Conservation (phyloP, 2,113 vertebrate genomes). For the Lophius piscatorius region DNA sequence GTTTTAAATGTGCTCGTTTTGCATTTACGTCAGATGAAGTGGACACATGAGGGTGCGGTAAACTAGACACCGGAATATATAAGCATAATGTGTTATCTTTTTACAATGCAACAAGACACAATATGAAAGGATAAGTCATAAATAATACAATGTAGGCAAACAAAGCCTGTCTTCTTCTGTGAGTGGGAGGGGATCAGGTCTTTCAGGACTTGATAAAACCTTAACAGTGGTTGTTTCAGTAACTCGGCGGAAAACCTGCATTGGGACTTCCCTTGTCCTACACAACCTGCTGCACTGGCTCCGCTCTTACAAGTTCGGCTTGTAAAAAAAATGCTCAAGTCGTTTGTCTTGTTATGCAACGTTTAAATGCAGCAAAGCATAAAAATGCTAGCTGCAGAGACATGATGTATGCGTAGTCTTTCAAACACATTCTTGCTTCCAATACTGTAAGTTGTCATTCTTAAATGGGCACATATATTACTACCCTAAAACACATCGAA, state of each 20-base stretch:
- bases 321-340: constrained; percentile 20
- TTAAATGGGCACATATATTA: background rate
- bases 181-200: constrained; percentile 74
- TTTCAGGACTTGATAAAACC: constrained; percentile 63
- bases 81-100: constrained; percentile 63
- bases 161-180: constrained; percentile 72
- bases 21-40: constrained; percentile 25
- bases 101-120: constrained; percentile 55
- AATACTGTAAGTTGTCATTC: background rate
- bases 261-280: constrained; percentile 53
- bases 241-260: constrained; percentile 35
- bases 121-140: constrained; percentile 72
- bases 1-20: constrained; percentile 2
- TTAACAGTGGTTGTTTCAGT: constrained; percentile 58
- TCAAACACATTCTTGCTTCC: background rate
- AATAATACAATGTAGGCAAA: constrained; percentile 68
- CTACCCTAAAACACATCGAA: no score
- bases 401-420: background rate
- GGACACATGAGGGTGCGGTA: constrained; percentile 20
- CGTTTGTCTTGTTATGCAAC: constrained; percentile 52
- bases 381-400: background rate
- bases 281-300: constrained; percentile 76
- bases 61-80: no score
- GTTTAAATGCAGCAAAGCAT: constrained; percentile 26
- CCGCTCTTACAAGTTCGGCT: constrained; percentile 21